A percentile compares a stretch with the other conserved stretches of the same genome.
phyloP scores from a whole-genome alignment of 2,888 invertebrate genomes.

The Pseudeuparius sepicola region DNA sequence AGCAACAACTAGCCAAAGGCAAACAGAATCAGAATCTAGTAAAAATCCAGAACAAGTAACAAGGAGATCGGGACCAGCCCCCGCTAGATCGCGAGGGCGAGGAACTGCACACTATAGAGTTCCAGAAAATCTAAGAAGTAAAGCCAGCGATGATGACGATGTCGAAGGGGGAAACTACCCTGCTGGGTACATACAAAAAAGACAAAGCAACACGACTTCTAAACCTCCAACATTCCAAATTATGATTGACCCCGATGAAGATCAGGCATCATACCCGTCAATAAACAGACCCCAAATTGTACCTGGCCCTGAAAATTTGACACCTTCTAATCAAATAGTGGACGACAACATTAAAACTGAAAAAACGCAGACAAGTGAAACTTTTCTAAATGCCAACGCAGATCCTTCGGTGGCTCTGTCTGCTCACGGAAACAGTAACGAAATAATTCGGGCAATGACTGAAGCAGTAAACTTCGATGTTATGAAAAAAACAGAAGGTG shows the following conservation, averaged over 20 bases:
- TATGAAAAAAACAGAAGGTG: conserved; percentile 20
- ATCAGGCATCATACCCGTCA: conserved; percentile 48
- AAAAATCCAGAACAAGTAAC: conserved; percentile 23
- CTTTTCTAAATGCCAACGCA: too few relatives aligned
- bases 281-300: conserved; percentile 44
- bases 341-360: conserved; percentile 8
- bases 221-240: conserved; percentile 34
- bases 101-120: conserved; percentile 46
- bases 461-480: conserved; percentile 20
- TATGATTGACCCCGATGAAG: conserved; percentile 37
- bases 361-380: conserved; percentile 13
- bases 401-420: conserved; percentile 16
- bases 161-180: conserved; percentile 43
- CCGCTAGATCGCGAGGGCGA: conserved; percentile 36
- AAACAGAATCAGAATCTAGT: conserved; percentile 18
- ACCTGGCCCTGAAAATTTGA: conserved; percentile 22
- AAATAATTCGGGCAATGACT: conserved; percentile 23
- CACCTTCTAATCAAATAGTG: conserved; percentile 1
- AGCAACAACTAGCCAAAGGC: conserved; percentile 9
- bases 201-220: conserved; percentile 21
- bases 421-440: conserved; percentile 17
- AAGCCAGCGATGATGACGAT: conserved; percentile 33
- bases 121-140: conserved; percentile 33
- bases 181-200: conserved; percentile 29
- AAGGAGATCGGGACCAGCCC: conserved; percentile 20